Evolutionary conservation across 2,113 vertebrate genomes (phyloP).

Genomic region (Pseudopodoces humilis): DNA sequence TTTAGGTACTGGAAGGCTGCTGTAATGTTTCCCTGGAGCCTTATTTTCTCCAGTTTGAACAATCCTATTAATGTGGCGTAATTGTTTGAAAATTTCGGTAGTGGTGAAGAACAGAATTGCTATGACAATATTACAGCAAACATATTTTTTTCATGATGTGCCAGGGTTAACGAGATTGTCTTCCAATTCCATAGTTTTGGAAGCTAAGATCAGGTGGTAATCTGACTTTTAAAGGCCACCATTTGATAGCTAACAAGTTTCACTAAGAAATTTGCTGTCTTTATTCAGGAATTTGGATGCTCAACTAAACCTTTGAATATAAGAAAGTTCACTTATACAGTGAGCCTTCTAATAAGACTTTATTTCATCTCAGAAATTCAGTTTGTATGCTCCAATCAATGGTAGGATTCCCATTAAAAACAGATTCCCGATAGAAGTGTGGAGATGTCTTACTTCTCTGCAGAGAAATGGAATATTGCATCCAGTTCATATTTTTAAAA

Average conservation of each 20-base stretch:
- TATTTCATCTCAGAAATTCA: background rate
- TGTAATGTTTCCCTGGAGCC: background rate
- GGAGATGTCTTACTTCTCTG: background rate
- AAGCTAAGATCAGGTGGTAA: background rate
- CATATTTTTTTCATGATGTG: background rate
- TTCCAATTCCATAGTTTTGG: background rate
- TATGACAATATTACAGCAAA: background rate
- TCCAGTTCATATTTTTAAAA: background rate
- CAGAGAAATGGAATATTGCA: background rate
- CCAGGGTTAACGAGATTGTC: background rate
- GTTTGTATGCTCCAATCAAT: background rate
- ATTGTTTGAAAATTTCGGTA: background rate
- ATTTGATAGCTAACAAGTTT: background rate
- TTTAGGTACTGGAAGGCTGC: background rate
- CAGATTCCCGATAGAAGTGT: background rate
- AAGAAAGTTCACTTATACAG: background rate
- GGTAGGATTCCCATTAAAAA: background rate
- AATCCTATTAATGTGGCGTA: background rate
- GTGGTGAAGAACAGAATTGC: background rate
- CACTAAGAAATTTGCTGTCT: background rate
- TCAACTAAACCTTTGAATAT: background rate
- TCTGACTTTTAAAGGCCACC: background rate
- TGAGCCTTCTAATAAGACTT: background rate
- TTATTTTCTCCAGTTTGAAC: background rate
- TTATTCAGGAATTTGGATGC: background rate